These are phyloP conservation scores for Conops quadrifasciatus DNA, from an alignment of 2,888 invertebrate species.

Conservation along the genomic window DNA sequence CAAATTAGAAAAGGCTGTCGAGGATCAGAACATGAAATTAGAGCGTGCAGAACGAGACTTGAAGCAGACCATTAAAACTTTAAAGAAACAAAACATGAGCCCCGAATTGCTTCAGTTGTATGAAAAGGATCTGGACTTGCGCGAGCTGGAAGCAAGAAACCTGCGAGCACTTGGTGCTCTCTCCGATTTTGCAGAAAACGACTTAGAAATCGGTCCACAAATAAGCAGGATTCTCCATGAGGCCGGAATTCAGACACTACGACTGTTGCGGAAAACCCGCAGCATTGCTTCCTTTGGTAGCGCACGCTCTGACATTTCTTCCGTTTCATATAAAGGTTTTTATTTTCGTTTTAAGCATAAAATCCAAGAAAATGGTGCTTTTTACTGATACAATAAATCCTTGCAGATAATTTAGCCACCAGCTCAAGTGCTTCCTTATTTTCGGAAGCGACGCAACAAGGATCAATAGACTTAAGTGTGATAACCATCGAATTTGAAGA, in stretches of 20 bases:
- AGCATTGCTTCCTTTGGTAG: conserved; percentile 54
- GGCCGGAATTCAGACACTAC: conserved; percentile 61
- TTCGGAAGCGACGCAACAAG: conserved; percentile 7
- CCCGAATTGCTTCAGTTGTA: conserved; percentile 52
- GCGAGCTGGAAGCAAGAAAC: conserved; percentile 71
- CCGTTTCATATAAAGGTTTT: conserved; percentile 52
- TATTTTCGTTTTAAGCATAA: background rate
- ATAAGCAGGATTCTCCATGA: conserved; percentile 56
- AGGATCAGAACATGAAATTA: conserved; percentile 60
- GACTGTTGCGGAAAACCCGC: conserved; percentile 52
- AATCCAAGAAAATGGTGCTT: background rate
- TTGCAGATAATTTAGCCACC: background rate
- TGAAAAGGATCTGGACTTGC: conserved; percentile 67
- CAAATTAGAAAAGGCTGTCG: conserved; percentile 59
- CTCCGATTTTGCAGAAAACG: conserved; percentile 65
- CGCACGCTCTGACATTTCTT: conserved; percentile 49
- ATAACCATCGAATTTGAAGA: conserved; percentile 53
- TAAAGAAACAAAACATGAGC: conserved; percentile 53
- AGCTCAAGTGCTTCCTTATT: conserved; percentile 3
- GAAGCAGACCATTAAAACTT: conserved; percentile 52
- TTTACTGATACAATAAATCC: background rate
- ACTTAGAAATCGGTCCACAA: conserved; percentile 54
- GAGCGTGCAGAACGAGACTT: conserved; percentile 63
- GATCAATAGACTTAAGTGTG: conserved; percentile 51
- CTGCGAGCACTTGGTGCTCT: conserved; percentile 68